phyloP scores from a whole-genome alignment of 2,113 vertebrate species.

The Tretioscincus oriximinensis region DNA sequence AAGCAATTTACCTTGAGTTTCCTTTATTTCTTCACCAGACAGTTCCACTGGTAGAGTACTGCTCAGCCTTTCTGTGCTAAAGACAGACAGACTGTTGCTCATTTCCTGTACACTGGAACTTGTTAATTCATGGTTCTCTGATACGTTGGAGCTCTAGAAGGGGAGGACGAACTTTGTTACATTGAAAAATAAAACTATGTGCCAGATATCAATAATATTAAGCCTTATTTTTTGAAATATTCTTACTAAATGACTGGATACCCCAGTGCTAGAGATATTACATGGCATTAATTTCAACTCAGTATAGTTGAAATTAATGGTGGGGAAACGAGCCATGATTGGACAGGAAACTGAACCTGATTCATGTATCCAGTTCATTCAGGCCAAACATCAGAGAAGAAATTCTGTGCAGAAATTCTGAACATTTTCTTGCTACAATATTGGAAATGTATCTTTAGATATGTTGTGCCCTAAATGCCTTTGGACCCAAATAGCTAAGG shows the following conservation, averaged over 20 bases:
- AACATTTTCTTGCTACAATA: too few species aligned
- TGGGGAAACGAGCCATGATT: neutral
- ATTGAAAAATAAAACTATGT: too few species aligned
- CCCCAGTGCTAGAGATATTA: accelerated
- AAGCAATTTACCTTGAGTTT: neutral
- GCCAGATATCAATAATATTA: too few species aligned
- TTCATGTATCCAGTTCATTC: neutral
- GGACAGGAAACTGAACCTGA: neutral
- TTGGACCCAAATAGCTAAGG: neutral
- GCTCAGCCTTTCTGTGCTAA: neutral
- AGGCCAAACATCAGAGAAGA: neutral
- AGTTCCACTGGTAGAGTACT: neutral
- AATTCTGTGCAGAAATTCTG: neutral
- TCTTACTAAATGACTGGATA: slow-evolving; percentile 25
- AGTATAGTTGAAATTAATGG: neutral
- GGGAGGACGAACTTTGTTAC: neutral
- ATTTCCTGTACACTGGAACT: neutral
- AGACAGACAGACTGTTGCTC: neutral
- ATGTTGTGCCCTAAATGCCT: too few species aligned
- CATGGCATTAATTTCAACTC: neutral
- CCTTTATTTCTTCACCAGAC: slow-evolving; percentile 1
- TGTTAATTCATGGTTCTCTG: slow-evolving; percentile 6
- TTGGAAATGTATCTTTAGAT: too few species aligned
- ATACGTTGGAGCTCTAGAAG: slow-evolving; percentile 49
- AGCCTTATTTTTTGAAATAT: slow-evolving; percentile 12